Conservation (phyloP, 2,797 vertebrate species). For the Argentina silus region DNA sequence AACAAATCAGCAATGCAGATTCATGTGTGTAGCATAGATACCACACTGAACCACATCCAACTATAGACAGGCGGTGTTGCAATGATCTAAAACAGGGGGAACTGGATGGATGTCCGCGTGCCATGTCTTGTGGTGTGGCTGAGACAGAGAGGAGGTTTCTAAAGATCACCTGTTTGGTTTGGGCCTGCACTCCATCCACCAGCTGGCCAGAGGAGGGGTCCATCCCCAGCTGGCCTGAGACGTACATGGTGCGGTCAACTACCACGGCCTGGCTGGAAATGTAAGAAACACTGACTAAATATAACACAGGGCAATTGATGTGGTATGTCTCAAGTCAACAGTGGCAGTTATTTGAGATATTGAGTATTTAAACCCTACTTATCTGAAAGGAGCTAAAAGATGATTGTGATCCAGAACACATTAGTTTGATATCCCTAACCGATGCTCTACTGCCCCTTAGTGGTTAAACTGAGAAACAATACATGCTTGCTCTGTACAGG, state of each 20-base stretch:
- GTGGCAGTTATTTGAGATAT: background rate
- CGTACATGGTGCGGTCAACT: slow-evolving; percentile 90
- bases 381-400: background rate
- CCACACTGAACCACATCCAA: too few relatives aligned
- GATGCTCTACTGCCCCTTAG: slow-evolving; percentile 3
- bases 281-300: slow-evolving; percentile 13
- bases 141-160: background rate
- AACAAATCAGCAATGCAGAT: too few relatives aligned
- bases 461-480: background rate
- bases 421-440: background rate
- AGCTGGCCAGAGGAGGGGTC: slow-evolving; percentile 85
- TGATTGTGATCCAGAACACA: background rate
- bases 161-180: slow-evolving; percentile 86
- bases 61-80: too few relatives aligned
- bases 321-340: background rate
- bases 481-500: background rate
- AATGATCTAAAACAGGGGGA: too few relatives aligned
- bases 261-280: slow-evolving; percentile 89
- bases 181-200: slow-evolving; percentile 86
- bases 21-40: too few relatives aligned
- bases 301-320: background rate
- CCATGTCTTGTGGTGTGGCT: background rate
- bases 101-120: too few relatives aligned
- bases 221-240: slow-evolving; percentile 92
- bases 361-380: background rate